Evolutionary conservation across 2,888 invertebrate genomes (phyloP).

Genomic region (Pandemis cinnamomeana): DNA sequence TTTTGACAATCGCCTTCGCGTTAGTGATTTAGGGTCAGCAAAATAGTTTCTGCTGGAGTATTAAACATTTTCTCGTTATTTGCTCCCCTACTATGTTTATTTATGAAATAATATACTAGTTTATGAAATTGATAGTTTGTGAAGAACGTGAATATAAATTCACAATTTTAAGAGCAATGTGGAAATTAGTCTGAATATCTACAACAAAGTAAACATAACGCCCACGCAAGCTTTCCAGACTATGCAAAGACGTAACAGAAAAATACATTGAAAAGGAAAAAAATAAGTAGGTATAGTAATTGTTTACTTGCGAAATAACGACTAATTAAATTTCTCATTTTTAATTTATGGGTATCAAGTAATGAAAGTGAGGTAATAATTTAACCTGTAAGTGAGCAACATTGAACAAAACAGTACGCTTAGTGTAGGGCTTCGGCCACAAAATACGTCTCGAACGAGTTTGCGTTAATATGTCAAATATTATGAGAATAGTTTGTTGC

Average conservation of each 20-base stretch:
- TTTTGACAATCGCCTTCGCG: conserved; percentile 52
- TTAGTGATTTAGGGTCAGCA: conserved; percentile 38
- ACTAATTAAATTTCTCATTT: too few relatives aligned
- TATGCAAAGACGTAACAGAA: conserved; percentile 1
- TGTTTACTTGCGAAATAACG: too few relatives aligned
- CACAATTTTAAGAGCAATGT: background rate
- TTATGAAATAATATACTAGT: background rate
- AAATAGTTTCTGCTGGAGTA: background rate
- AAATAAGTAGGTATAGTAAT: background rate
- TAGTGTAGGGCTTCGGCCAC: too few relatives aligned
- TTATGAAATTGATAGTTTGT: background rate
- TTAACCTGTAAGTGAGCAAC: too few relatives aligned
- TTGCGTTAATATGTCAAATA: too few relatives aligned
- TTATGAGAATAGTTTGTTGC: too few relatives aligned
- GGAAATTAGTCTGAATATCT: too few relatives aligned
- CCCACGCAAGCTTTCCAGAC: conserved; percentile 5
- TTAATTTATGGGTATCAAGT: too few relatives aligned
- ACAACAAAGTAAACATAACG: background rate
- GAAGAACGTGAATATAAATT: background rate
- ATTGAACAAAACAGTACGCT: too few relatives aligned
- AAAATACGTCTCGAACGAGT: too few relatives aligned
- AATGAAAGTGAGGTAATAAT: too few relatives aligned
- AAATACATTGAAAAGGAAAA: conserved; percentile 2
- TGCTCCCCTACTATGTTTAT: background rate
- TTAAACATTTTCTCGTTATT: background rate